A percentile compares a stretch with the other conserved stretches of the same genome.
These are phyloP conservation scores for Wasmannia auropunctata DNA, from an alignment of 1,140 invertebrate species.

Conservation along the genomic window DNA sequence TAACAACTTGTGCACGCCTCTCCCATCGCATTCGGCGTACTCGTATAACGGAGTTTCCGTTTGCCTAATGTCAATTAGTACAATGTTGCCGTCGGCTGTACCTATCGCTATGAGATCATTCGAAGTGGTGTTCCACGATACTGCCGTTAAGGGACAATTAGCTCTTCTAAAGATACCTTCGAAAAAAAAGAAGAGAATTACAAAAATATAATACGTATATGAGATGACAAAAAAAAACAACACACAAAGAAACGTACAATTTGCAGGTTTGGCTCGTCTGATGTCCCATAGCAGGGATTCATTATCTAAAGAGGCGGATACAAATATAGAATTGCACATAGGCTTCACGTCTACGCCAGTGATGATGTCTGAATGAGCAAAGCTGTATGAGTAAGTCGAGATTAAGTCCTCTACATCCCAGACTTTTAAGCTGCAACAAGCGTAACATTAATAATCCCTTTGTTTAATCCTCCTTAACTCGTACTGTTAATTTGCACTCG, in stretches of 20 bases:
- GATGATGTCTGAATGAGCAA: conserved; percentile 77
- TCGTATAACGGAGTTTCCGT: conserved; percentile 61
- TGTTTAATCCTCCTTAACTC: too few species aligned
- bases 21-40: conserved; percentile 60
- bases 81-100: conserved; percentile 73
- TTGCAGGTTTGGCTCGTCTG: conserved; percentile 76
- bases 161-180: conserved; percentile 75
- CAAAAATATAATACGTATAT: conserved; percentile 15
- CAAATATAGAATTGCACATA: conserved; percentile 74
- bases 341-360: conserved; percentile 76
- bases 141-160: conserved; percentile 70
- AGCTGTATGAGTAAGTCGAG: conserved; percentile 71
- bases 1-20: conserved; percentile 75
- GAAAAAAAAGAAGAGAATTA: conserved; percentile 44
- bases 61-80: conserved; percentile 77
- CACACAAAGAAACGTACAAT: conserved; percentile 64
- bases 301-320: conserved; percentile 77
- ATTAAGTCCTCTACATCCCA: conserved; percentile 78
- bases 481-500: too few species aligned
- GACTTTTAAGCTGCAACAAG: conserved; percentile 80
- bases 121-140: conserved; percentile 76
- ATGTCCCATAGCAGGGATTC: conserved; percentile 81
- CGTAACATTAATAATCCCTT: conserved; percentile 34
- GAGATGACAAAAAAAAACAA: background rate
- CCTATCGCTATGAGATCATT: conserved; percentile 79